Base-by-base conservation (phyloP, 2,797 vertebrate species). In the Nyctalus aviator region DNA sequence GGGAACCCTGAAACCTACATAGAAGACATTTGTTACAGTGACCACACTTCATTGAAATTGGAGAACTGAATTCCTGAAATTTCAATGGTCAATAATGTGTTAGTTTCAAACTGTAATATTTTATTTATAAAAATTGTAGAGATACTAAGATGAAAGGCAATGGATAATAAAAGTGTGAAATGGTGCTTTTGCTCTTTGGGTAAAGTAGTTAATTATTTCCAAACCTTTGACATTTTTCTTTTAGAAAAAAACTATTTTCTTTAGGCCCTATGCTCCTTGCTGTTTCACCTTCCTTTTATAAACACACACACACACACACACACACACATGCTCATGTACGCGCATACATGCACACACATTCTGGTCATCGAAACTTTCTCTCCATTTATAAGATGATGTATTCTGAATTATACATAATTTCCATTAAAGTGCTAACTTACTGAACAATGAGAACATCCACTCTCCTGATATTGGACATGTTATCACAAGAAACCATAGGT, bases 61-160 rank as follows among this genome's bases (percentile, higher is more conserved):
- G 75, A 95, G 35, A 81, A 46, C n/a, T 30, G 86, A 76, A 88
- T 92, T 92, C 71, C 69, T 89, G 64, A 72, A 91, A 50, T 94
- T 88, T 95, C 55, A 88, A 37, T 18, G 30, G 68, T 92, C 66
- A 81, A 73, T 66, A 84, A 88, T 81, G 41, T 82, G 46, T 83
- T 66, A 35, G 92, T 87, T 92, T 89, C 68, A 92, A 92, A 57
- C 32, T 89, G 15, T 35, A 88, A 86, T 55, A 71, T 23, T 32
- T 94, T 85, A 75, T 32, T 82, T 94, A 72, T 57, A 75, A 85
- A 91, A 87, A 66, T 23, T 13, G 18, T 46, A 79, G 83, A 91
- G 66, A 82, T 86, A 90, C 13, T 50, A 57, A 93, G 41, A 92
- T 9, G 2, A 92, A 94, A 81, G 18, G 2, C 32, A 84, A 76